phyloP scores from a whole-genome alignment of 2,113 vertebrate genomes.

The Percina caprodes region DNA sequence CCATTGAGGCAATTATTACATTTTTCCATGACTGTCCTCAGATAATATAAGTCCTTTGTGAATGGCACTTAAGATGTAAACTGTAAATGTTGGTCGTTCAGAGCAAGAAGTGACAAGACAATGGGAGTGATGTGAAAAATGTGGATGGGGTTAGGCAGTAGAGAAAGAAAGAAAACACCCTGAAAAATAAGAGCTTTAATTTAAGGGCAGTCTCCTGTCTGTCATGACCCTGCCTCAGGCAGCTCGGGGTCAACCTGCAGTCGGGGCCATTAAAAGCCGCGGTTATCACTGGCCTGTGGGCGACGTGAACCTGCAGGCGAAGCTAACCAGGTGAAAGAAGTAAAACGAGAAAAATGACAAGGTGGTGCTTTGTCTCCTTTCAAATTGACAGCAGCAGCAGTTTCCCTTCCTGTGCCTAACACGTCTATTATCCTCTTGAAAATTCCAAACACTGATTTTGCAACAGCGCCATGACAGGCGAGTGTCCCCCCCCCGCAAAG shows the following conservation, averaged over 20 bases:
- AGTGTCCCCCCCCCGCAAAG: background rate
- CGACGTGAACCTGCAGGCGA: constrained; percentile 25
- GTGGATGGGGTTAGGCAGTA: background rate
- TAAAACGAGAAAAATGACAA: constrained; percentile 40
- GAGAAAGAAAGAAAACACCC: constrained; percentile 18
- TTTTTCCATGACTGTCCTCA: background rate
- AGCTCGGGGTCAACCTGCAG: constrained; percentile 55
- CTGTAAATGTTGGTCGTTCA: constrained; percentile 11
- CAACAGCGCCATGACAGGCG: background rate
- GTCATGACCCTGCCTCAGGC: constrained; percentile 51
- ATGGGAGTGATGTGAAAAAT: background rate
- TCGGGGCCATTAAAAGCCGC: constrained; percentile 58
- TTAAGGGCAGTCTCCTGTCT: constrained; percentile 39
- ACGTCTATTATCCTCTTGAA: constrained; percentile 36
- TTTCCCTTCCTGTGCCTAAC: constrained; percentile 52
- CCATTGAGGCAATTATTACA: background rate
- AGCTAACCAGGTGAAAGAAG: constrained; percentile 33
- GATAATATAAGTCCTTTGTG: background rate
- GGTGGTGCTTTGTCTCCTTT: constrained; percentile 45
- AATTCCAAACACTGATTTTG: constrained; percentile 35
- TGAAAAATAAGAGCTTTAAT: constrained; percentile 57
- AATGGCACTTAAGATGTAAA: constrained; percentile 10
- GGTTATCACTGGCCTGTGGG: constrained; percentile 35
- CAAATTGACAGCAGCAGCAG: constrained; percentile 56
- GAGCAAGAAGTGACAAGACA: constrained; percentile 13